These are phyloP conservation scores for Cryptocephalus primarius DNA, from an alignment of 2,888 invertebrate species.

Conservation along the genomic window DNA sequence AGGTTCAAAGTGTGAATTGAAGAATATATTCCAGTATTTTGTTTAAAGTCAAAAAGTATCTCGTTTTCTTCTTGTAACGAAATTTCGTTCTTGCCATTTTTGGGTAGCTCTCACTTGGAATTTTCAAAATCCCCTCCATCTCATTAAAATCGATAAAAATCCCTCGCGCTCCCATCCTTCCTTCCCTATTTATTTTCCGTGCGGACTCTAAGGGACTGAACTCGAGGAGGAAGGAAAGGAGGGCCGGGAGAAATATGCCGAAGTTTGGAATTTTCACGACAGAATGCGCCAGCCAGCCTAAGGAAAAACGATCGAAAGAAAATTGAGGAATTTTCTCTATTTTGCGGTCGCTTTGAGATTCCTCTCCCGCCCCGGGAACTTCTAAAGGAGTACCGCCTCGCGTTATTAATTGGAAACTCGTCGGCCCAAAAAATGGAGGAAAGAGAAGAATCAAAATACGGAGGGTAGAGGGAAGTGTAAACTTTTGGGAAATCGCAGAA, in stretches of 20 bases:
- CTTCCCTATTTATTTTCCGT: not conserved
- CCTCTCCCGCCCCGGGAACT: conserved; percentile 9
- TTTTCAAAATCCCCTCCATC: no score
- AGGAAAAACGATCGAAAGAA: conserved; percentile 11
- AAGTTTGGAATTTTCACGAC: conserved; percentile 23
- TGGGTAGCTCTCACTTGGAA: no score
- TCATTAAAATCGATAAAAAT: no score
- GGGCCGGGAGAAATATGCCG: conserved; percentile 1
- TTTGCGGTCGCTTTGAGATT: conserved; percentile 37
- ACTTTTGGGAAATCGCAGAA: no score
- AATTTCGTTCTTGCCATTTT: no score
- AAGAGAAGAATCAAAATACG: no score
- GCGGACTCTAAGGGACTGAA: conserved; percentile 5
- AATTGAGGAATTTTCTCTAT: conserved; percentile 20
- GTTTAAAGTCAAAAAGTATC: no score
- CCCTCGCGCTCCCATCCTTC: conserved; percentile 6
- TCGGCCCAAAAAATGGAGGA: no score
- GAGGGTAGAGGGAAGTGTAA: no score
- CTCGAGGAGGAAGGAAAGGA: conserved; percentile 1
- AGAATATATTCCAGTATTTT: no score
- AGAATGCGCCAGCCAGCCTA: conserved; percentile 24
- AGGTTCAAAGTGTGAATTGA: no score
- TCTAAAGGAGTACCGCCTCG: conserved; percentile 26
- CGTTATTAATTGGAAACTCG: conserved; percentile 6
- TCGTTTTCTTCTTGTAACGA: no score